These are phyloP conservation scores for Calephelis perditalis DNA, from an alignment of 2,888 invertebrate genomes.

Conservation along the genomic window DNA sequence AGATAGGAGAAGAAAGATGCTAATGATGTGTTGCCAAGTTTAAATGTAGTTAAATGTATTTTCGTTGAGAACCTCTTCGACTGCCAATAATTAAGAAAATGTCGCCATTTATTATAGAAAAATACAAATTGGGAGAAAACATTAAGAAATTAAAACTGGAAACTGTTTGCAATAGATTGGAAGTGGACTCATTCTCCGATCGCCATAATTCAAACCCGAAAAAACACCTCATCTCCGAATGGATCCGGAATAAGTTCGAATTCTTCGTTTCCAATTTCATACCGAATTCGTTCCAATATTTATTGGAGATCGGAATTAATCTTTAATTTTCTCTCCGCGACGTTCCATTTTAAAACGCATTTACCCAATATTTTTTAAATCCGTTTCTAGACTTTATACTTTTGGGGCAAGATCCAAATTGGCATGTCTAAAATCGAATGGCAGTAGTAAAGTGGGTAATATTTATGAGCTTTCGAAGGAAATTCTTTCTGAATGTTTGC, in stretches of 20 bases:
- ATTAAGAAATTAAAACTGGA: constrained; percentile 23
- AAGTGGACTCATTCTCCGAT: constrained; percentile 19
- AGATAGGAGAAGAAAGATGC: no score
- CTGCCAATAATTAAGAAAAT: constrained; percentile 5
- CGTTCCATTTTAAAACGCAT: constrained; percentile 67
- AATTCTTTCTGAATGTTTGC: constrained; percentile 76
- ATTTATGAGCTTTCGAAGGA: constrained; percentile 76
- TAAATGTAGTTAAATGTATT: no score
- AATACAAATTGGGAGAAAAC: constrained; percentile 16
- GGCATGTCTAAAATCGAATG: constrained; percentile 30
- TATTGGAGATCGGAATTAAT: constrained; percentile 73
- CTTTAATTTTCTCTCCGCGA: constrained; percentile 60
- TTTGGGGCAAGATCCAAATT: constrained; percentile 36
- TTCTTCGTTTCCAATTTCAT: constrained; percentile 73
- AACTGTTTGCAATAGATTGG: constrained; percentile 17
- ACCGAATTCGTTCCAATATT: constrained; percentile 70
- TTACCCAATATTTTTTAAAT: constrained; percentile 44
- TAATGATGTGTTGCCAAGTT: no score
- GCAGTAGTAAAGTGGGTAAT: constrained; percentile 71
- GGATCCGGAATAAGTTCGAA: constrained; percentile 68
- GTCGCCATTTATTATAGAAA: constrained; percentile 3
- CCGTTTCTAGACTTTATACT: constrained; percentile 22
- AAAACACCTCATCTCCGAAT: constrained; percentile 74
- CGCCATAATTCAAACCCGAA: constrained; percentile 46
- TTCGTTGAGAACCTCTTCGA: no score